Evolutionary conservation across 2,797 vertebrate genomes (phyloP).

Genomic region (Phalloptychus januarius): DNA sequence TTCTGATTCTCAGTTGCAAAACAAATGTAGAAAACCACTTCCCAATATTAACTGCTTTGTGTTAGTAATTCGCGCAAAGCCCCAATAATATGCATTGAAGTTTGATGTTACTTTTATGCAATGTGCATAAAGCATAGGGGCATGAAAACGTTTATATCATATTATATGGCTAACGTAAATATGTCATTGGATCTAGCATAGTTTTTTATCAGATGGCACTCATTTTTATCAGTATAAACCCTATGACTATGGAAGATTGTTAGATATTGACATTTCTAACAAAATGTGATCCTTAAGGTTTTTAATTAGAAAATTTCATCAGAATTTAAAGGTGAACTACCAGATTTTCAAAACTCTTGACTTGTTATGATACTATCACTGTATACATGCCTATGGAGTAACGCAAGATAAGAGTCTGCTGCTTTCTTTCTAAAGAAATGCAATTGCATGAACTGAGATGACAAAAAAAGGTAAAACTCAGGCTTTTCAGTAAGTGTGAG

Average conservation of each 20-base stretch:
- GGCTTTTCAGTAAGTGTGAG: slow-evolving; percentile 5
- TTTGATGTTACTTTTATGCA: not conserved
- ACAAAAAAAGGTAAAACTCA: slow-evolving; percentile 8
- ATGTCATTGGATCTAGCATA: not conserved
- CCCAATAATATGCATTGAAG: too few species aligned
- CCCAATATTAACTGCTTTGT: too few species aligned
- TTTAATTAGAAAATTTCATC: not conserved
- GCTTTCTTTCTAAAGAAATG: slow-evolving; percentile 9
- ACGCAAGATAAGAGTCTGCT: slow-evolving; percentile 7
- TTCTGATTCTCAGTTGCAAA: not conserved
- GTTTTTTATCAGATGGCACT: not conserved
- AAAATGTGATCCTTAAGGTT: slow-evolving; percentile 2
- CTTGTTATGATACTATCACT: slow-evolving; percentile 25
- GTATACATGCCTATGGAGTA: slow-evolving; percentile 10
- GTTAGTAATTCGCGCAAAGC: too few species aligned
- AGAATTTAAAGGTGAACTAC: slow-evolving; percentile 1
- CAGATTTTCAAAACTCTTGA: slow-evolving; percentile 13
- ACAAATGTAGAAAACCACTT: not conserved
- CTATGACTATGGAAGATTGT: not conserved
- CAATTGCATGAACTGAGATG: not conserved
- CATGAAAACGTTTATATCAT: not conserved
- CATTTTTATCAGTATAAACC: not conserved
- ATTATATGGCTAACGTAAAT: not conserved
- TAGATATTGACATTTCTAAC: not conserved
- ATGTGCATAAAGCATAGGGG: not conserved